These are phyloP conservation scores for Thalassophryne amazonica DNA, from an alignment of 2,797 vertebrate genomes.

Conservation along the genomic window DNA sequence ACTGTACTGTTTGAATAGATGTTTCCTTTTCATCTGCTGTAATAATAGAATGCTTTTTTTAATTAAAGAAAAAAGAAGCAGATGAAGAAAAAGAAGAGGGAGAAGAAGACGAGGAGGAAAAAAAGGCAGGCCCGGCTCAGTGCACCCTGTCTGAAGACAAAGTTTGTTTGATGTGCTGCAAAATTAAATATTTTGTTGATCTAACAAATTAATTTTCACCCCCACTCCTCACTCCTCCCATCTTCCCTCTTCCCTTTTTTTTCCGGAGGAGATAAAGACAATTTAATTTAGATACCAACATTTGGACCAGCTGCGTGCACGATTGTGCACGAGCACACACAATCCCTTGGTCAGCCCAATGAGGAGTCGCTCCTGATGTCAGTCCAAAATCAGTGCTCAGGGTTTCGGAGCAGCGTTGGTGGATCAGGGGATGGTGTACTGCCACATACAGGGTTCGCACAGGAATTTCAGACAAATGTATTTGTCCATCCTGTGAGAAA, in stretches of 20 bases:
- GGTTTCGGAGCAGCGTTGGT: too few relatives aligned
- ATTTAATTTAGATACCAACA: slow-evolving; percentile 84
- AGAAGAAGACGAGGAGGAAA: slow-evolving; percentile 45
- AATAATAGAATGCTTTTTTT: slow-evolving; percentile 87
- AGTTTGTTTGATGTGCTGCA: slow-evolving; percentile 85
- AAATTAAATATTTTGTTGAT: slow-evolving; percentile 86
- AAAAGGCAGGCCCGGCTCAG: slow-evolving; percentile 65
- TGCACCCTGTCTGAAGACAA: slow-evolving; percentile 80
- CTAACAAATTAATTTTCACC: slow-evolving; percentile 83
- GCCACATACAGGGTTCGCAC: too few relatives aligned
- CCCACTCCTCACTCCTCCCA: slow-evolving; percentile 47
- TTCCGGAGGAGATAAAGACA: slow-evolving; percentile 81
- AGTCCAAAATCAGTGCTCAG: too few relatives aligned
- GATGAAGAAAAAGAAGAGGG: slow-evolving; percentile 62
- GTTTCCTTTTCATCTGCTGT: slow-evolving; percentile 86
- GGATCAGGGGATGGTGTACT: too few relatives aligned
- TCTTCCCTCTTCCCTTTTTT: slow-evolving; percentile 49
- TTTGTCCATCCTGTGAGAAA: neutral
- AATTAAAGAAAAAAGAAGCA: slow-evolving; percentile 74
- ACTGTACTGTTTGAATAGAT: slow-evolving; percentile 85
- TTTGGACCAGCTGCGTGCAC: slow-evolving; percentile 49
- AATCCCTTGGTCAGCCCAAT: slow-evolving; percentile 49
- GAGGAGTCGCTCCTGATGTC: slow-evolving; percentile 21
- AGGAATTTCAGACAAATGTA: too few relatives aligned
- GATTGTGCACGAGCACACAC: slow-evolving; percentile 7